A percentile compares a stretch with the other conserved stretches of the same genome.
These are phyloP conservation scores for Megastigmus dorsalis DNA, from an alignment of 2,888 invertebrate species.

Conservation along the genomic window DNA sequence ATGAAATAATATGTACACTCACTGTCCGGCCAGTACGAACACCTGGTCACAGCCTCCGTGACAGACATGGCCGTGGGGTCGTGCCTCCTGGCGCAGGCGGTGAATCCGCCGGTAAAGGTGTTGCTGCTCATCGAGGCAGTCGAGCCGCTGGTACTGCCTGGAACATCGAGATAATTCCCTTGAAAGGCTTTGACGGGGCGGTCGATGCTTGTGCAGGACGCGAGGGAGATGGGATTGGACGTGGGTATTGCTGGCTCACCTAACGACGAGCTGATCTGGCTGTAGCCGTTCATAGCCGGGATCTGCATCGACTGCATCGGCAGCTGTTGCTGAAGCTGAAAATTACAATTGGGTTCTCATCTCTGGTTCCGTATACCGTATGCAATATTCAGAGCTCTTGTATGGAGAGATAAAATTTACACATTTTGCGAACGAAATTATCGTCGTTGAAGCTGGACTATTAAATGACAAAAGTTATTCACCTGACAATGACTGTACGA, in stretches of 20 bases:
- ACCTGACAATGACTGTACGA: slow-evolving; percentile 73
- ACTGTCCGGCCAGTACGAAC: slow-evolving; percentile 70
- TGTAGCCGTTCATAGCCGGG: slow-evolving; percentile 74
- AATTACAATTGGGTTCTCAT: background rate
- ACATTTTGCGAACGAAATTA: background rate
- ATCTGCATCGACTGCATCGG: slow-evolving; percentile 75
- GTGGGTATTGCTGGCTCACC: slow-evolving; percentile 66
- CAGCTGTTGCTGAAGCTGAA: slow-evolving; percentile 68
- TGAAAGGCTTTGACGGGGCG: slow-evolving; percentile 68
- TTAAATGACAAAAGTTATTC: slow-evolving; percentile 6
- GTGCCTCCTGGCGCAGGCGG: slow-evolving; percentile 65
- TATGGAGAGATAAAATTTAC: too few species aligned
- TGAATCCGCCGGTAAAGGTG: slow-evolving; percentile 67
- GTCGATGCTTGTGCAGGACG: slow-evolving; percentile 36
- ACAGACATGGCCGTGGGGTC: slow-evolving; percentile 56
- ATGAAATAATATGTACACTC: slow-evolving; percentile 49
- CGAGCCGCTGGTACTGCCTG: slow-evolving; percentile 66
- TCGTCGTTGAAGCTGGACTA: background rate
- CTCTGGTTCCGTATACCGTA: too few species aligned
- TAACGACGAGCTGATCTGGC: slow-evolving; percentile 72
- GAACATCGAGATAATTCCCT: slow-evolving; percentile 73
- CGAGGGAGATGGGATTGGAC: slow-evolving; percentile 18
- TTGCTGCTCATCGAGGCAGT: slow-evolving; percentile 62
- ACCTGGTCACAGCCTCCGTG: slow-evolving; percentile 65
- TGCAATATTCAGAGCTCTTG: too few species aligned